These are phyloP conservation scores for Coelogynopora nodosa DNA, from an alignment of 2,888 invertebrate genomes.

Conservation along the genomic window DNA sequence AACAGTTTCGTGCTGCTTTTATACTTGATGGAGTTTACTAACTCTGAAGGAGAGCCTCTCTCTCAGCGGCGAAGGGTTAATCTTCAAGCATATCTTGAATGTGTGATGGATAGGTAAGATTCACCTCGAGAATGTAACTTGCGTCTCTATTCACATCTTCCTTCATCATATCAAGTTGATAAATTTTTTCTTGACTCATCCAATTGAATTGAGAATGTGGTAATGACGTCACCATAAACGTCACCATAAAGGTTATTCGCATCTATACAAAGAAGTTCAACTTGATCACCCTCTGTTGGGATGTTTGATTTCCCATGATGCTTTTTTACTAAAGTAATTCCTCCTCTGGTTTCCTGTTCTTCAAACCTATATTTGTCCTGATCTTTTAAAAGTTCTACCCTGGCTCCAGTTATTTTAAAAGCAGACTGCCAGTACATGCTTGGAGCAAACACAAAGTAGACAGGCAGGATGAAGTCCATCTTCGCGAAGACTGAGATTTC, in stretches of 20 bases:
- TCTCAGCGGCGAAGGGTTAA: neutral
- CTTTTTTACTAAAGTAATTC: neutral
- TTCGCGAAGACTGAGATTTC: neutral
- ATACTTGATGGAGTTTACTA: neutral
- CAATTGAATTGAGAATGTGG: neutral
- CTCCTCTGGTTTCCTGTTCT: neutral
- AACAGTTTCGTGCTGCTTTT: neutral
- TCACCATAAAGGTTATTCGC: constrained; percentile 21
- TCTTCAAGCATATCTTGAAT: neutral
- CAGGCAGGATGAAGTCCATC: neutral
- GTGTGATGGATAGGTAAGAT: neutral
- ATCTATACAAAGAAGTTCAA: neutral
- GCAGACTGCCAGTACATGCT: neutral
- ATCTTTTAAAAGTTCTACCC: neutral
- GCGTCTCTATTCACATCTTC: neutral
- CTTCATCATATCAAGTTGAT: neutral
- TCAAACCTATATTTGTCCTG: neutral
- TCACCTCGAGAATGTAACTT: constrained; percentile 15
- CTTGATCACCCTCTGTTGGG: neutral
- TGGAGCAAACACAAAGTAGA: neutral
- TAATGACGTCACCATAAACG: neutral
- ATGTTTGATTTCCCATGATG: neutral
- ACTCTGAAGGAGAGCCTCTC: neutral
- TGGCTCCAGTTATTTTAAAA: neutral
- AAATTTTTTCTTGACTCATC: neutral